Evolutionary conservation across 2,888 invertebrate genomes (phyloP), one percentile per base, ranked within the genome.

Genomic region (Drosophila hamatofila): DNA sequence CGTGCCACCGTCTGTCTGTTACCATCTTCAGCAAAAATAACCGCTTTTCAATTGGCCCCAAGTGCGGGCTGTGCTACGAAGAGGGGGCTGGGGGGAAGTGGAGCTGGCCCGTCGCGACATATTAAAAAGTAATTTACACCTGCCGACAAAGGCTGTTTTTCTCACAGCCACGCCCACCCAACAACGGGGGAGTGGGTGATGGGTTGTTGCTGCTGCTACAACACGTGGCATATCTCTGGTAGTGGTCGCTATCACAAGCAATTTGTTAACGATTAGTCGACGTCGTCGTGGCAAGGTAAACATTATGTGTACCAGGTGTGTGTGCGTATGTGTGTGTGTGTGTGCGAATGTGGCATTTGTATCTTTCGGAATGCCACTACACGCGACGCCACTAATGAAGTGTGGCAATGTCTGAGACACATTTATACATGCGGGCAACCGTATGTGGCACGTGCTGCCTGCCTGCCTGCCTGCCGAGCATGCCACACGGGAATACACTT

Each of bases 41-140:
- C 41, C 48, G 25, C 44, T 68, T 58, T 61, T 54, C 55, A 69
- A 69, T 69, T 65, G 69, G 46, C 61, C 46, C 41, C 48, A 21
- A 30, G 56, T 69, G 55, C 59, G 55, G 49, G 35, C 27, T 3
- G 33, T 3, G 9, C 3, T 9, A 4, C 42, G 48, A 3, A 11
- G 30, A 11, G 11, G 3, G 2, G 27, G 27, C 4, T 4, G 27
- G 5, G 30, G 30, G 11, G 30, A 11, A 27, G 27, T 49, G 42
- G 51, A 52, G 66, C 21, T 58, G 49, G 48, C 44, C 66, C 75
- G 55, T 75, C 64, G 67, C 78, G 72, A 57, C 62, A 76, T 78
- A 86, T 86, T 88, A 78, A 83, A 88, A 86, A 80, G 80, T 86
- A 80, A 86, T 86, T 86, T 88, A 83, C 88, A 88, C 84, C 88